A percentile compares a stretch with the other conserved stretches of the same genome.
These are phyloP conservation scores for Noctua janthe DNA, from an alignment of 2,888 invertebrate genomes.

Conservation along the genomic window DNA sequence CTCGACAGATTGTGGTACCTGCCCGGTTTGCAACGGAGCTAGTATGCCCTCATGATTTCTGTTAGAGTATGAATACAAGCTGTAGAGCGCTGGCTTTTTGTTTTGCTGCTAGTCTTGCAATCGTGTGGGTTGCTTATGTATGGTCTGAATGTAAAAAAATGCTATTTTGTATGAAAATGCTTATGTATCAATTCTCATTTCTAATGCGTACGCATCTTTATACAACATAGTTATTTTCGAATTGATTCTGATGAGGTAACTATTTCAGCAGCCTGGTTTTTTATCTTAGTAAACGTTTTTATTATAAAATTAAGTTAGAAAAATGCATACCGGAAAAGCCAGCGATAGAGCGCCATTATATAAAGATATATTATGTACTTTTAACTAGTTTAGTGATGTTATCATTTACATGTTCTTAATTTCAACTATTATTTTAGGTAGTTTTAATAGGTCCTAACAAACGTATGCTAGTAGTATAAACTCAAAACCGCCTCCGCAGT, in stretches of 20 bases:
- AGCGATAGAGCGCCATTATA: slow-evolving; percentile 36
- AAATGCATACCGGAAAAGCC: slow-evolving; percentile 35
- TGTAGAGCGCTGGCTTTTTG: slow-evolving; percentile 57
- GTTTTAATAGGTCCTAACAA: neutral
- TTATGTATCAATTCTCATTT: neutral
- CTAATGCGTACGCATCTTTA: neutral
- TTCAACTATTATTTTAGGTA: neutral
- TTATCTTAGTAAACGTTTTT: neutral
- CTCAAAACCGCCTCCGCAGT: neutral
- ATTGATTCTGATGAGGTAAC: neutral
- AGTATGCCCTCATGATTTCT: slow-evolving; percentile 59
- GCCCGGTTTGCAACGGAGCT: slow-evolving; percentile 65
- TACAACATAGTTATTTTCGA: neutral
- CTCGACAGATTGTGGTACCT: slow-evolving; percentile 65
- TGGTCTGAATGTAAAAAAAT: neutral
- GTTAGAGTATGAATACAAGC: slow-evolving; percentile 45
- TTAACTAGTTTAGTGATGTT: slow-evolving; percentile 18
- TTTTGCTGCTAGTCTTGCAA: neutral
- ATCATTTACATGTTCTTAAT: slow-evolving; percentile 2
- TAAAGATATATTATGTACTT: neutral
- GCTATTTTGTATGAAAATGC: neutral
- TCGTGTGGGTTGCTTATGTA: neutral
- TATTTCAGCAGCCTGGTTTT: neutral
- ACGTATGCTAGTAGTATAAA: neutral
- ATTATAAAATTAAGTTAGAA: neutral